These are phyloP conservation scores for Oikopleura albicans DNA, from an alignment of 23 tunicate genomes.

Conservation along the genomic window DNA sequence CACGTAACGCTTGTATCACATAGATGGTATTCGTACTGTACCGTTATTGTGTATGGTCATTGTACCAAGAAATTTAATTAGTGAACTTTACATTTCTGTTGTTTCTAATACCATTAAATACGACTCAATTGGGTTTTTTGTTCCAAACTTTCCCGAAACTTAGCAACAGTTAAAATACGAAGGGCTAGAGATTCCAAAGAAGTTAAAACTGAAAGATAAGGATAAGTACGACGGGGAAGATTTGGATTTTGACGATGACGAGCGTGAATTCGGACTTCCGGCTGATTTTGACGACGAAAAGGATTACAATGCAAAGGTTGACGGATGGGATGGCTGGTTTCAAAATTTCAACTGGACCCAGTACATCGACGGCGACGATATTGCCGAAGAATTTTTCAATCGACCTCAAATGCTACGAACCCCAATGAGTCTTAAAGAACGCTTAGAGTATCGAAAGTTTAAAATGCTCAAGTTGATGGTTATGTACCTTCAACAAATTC, in stretches of 20 bases:
- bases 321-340: conserved; percentile 17
- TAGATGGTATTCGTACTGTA: no score
- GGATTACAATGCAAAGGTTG: background rate
- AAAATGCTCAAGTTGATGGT: conserved; percentile 13
- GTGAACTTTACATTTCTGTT: no score
- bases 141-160: no score
- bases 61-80: no score
- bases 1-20: no score
- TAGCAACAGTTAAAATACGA: no score
- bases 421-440: background rate
- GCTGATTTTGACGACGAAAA: background rate
- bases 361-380: conserved; percentile 2
- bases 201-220: background rate
- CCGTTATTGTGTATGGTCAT: no score
- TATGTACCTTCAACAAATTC: background rate
- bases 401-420: background rate
- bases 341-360: conserved; percentile 17
- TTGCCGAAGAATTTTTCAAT: conserved; percentile 8
- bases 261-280: conserved; percentile 5
- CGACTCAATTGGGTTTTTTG: no score
- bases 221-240: background rate
- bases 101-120: no score
- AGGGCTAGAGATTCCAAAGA: no score
- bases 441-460: conserved; percentile 4
- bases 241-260: background rate